Evolutionary conservation across 2,113 vertebrate genomes (phyloP).

Genomic region (Tragulus kanchil): DNA sequence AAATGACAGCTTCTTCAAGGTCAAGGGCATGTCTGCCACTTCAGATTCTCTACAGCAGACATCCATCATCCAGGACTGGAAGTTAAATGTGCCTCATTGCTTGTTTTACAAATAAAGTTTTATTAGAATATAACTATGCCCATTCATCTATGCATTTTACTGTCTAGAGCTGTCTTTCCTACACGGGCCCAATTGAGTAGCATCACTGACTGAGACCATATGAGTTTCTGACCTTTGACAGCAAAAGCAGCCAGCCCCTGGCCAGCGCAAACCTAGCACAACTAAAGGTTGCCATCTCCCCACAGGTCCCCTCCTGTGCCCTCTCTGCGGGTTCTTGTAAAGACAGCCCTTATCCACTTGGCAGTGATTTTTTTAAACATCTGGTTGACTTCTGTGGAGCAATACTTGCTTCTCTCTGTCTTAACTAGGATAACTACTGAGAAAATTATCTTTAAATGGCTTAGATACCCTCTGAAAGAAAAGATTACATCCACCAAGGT

Average conservation of each 20-base stretch:
- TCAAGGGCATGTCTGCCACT: not conserved
- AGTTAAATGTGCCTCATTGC: not conserved
- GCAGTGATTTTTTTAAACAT: not conserved
- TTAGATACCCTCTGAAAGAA: not conserved
- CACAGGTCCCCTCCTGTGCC: rapidly evolving
- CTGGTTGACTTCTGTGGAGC: not conserved
- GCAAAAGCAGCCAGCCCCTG: not conserved
- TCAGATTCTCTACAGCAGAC: not conserved
- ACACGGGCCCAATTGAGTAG: not conserved
- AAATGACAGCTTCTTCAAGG: not conserved
- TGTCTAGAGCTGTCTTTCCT: not conserved
- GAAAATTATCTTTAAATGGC: constrained; percentile 28
- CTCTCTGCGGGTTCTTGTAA: rapidly evolving
- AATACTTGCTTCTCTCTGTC: not conserved
- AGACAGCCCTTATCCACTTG: not conserved
- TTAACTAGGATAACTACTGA: not conserved
- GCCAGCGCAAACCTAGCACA: not conserved
- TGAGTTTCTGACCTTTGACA: not conserved
- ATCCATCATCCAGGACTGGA: not conserved
- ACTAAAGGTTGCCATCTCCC: not conserved
- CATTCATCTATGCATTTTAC: not conserved
- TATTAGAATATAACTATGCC: not conserved
- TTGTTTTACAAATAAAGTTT: not conserved
- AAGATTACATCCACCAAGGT: not conserved
- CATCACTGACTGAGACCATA: not conserved